A percentile compares a stretch with the other conserved stretches of the same genome.
Conservation (phyloP, 64 coral and sea anemone species). For the Montipora capricornis region DNA sequence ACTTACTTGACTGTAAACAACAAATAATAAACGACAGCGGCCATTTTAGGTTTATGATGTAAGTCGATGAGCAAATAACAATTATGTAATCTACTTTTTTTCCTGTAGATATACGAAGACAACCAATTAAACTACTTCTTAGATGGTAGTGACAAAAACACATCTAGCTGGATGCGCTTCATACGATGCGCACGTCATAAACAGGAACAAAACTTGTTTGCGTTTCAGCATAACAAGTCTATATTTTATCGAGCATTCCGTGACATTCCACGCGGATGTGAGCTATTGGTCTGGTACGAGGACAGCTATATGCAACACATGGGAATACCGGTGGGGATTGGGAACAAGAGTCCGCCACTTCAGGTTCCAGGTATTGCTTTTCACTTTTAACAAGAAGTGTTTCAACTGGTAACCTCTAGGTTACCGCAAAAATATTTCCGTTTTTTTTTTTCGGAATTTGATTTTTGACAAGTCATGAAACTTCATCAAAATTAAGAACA, state of each 20-base stretch:
- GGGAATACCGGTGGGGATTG: conserved; percentile 63
- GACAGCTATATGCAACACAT: conserved; percentile 79
- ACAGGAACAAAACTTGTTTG: conserved; percentile 79
- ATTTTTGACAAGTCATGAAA: too few relatives aligned
- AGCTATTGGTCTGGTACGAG: conserved; percentile 87
- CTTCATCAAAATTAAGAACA: too few relatives aligned
- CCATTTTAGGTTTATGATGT: background rate
- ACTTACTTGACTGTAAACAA: too few relatives aligned
- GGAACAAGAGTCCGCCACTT: background rate
- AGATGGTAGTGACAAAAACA: conserved; percentile 79
- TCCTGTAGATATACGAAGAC: conserved; percentile 69
- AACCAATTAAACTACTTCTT: conserved; percentile 54
- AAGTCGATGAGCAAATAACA: background rate
- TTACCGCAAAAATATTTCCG: background rate
- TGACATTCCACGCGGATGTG: conserved; percentile 62
- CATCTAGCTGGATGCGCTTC: conserved; percentile 87
- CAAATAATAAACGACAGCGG: too few relatives aligned
- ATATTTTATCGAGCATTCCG: conserved; percentile 84
- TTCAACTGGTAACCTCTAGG: background rate
- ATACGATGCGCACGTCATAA: conserved; percentile 83
- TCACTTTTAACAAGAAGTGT: background rate
- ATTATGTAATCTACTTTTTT: background rate
- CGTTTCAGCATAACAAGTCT: conserved; percentile 73
- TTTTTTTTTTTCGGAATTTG: background rate
- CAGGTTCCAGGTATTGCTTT: background rate